Percentiles rank a stretch among this genome's conserved stretches.
phyloP scores from a whole-genome alignment of 2,888 invertebrate genomes.

The Adineta ricciae region DNA sequence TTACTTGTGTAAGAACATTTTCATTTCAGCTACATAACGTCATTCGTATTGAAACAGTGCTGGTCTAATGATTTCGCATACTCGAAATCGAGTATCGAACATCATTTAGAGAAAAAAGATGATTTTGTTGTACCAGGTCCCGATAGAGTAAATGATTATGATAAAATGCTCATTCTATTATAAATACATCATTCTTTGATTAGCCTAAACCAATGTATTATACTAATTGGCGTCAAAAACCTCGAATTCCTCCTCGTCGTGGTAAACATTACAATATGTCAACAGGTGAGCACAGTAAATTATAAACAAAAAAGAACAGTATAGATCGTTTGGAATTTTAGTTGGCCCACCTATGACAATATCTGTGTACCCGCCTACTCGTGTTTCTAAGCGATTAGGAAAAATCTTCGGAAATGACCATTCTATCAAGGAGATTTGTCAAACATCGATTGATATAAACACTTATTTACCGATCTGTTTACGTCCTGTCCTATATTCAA shows the following conservation, averaged over 20 bases:
- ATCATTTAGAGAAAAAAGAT: background rate
- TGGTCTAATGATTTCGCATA: background rate
- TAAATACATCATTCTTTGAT: background rate
- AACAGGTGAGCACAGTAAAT: background rate
- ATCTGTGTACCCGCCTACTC: background rate
- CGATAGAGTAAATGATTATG: background rate
- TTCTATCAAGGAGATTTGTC: background rate
- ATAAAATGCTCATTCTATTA: background rate
- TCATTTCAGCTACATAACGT: background rate
- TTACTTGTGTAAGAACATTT: background rate
- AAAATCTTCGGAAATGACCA: background rate
- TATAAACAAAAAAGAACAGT: background rate
- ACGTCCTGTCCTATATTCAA: background rate
- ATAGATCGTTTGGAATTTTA: background rate
- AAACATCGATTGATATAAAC: background rate
- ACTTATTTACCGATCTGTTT: background rate
- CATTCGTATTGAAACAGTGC: background rate
- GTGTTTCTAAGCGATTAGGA: background rate
- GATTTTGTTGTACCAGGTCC: background rate
- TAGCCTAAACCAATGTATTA: background rate
- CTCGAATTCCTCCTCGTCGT: background rate
- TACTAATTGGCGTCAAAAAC: background rate
- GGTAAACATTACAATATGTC: background rate
- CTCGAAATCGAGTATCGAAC: background rate
- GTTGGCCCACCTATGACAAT: background rate